Evolutionary conservation across 2,888 invertebrate genomes (phyloP), one percentile per base, ranked within the genome.

Genomic region (Ormia ochracea): DNA sequence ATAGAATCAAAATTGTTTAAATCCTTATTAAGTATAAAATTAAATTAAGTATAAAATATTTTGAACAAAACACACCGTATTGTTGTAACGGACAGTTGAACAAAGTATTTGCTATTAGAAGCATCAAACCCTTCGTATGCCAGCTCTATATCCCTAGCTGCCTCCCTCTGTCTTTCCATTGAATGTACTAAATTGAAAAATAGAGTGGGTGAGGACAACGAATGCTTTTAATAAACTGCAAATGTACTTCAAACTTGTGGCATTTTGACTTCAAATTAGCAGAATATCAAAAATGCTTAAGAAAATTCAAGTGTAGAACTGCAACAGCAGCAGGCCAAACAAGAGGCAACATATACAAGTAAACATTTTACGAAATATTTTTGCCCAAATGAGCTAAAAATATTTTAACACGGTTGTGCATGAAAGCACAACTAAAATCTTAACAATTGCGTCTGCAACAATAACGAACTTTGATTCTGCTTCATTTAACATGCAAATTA

Each of bases 261-360:
- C 78, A 73, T 63, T 78, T 63, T 73, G 73, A 78, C 68, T 78
- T 69, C 68, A 68, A 73, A 73, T 73, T 78, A 73, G 61, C 72
- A 78, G 61, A 54, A 61, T 73, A 56, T 59, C 52, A 58, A 68
- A 59, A 78, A 73, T 66, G 68, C 68, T 65, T 31, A 17, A 45
- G 36, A 78, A 58, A 54, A 36, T 73, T 72, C 45, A 73, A 56
- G 50, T 77, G n/a, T n/a, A n/a, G n/a, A n/a, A n/a, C n/a, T n/a
- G n/a, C n/a, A n/a, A n/a, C n/a, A n/a, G n/a, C n/a, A n/a, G n/a
- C n/a, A 63, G 28, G 45, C 43, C 19, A 70, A 36, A 21, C 43
- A 59, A 48, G n/a, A n/a, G 50, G 21, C 31, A 23, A 10, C 21
- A 45, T 7, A 14, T 43, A 26, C 26, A 68, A 54, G 26, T 19